Evolutionary conservation across 1,140 invertebrate species (phyloP), one percentile per base, ranked within the genome.

Genomic region (Eurosta solidaginis): DNA sequence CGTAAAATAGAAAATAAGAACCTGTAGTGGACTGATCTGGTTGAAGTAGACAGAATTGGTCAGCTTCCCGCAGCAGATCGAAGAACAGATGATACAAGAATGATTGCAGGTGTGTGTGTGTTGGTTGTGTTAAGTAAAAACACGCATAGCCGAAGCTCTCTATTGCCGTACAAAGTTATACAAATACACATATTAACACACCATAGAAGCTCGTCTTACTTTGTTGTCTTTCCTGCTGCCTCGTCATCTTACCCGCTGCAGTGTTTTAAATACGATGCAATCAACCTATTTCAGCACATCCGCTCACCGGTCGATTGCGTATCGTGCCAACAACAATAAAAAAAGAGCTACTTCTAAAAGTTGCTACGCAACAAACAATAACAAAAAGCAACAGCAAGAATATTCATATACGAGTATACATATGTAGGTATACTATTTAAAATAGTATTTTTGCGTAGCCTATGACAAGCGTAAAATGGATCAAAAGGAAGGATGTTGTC

Each of bases 221-320:
- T 47, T 3, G 17, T n/a, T n/a, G n/a, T n/a, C n/a, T n/a, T n/a
- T n/a, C n/a, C 33, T 9, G 33, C 59, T 14, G n/a, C n/a, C n/a
- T 22, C n/a, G 6, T 33, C 29, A 29, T 33, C 33, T 36, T 17
- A n/a, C 20, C 29, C 27, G n/a, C 54, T 17, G 4, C 54, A 59
- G n/a, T 17, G 14, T n/a, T 49, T 33, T 40, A 40, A 68, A 68
- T 68, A 42, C 36, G 17, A 2, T 40, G 59, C 59, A 68, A 68
- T 68, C 59, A 68, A 68, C 59, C 59, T 68, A 42, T 63, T 63
- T 63, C 59, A 63, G 59, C 59, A 63, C 59, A 63, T 63, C 59
- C 59, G 59, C 29, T 63, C 59, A 40, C 59, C 59, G 59, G 59
- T 36, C 59, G 59, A 63, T 63, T 63, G 29, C 59, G 59, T 63